Base-by-base conservation (phyloP, 2,888 invertebrate species). In the Carterocephalus palaemon region DNA sequence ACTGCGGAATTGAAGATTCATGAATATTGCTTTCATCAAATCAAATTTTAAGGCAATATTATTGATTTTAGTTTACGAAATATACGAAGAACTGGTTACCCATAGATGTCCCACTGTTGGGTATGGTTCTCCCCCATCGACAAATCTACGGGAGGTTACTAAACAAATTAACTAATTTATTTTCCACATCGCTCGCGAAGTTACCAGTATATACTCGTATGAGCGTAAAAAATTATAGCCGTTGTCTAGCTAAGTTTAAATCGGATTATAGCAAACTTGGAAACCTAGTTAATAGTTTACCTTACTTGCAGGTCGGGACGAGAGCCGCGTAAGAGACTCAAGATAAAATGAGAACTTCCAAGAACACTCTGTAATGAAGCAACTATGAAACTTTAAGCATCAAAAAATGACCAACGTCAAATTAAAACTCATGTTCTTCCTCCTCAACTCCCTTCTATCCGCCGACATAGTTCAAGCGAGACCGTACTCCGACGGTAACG, bases 361-460 rank as follows among this genome's bases (percentile, higher is more conserved):
- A 51, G 22, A 34, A 17, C 45, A 12, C 34, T 55, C 20, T 19
- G 16, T 38, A 48, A 51, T 51, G 45, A 47, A 48, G 34, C 37
- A 53, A 59, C 54, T 46, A 79, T 73, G 73, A 62, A 65, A 51
- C 58, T 62, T 59, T 73, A 56, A 60, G 51, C 31, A 49, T 39
- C 66, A 29, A 47, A 32, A 7, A 63, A 86, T 86, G 86, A 85
- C 86, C 38, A 85, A 84, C 69, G 83, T 86, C 5, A 85, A 84
- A 62, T 75, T 86, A 71, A 86, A 86, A 71, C 69, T 84, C 10
- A 80, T 85, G 76, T 84, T 80, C 52, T 84, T 71, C 52, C 69
- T 85, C 8, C 57, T 86, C 3, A 82, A 80, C 49, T 71, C 75
- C 6, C 66, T 85, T 8, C 52, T 84, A 13, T 74, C 80, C 4